Base-by-base conservation (phyloP, 2,113 vertebrate species). In the Sula dactylatra region DNA sequence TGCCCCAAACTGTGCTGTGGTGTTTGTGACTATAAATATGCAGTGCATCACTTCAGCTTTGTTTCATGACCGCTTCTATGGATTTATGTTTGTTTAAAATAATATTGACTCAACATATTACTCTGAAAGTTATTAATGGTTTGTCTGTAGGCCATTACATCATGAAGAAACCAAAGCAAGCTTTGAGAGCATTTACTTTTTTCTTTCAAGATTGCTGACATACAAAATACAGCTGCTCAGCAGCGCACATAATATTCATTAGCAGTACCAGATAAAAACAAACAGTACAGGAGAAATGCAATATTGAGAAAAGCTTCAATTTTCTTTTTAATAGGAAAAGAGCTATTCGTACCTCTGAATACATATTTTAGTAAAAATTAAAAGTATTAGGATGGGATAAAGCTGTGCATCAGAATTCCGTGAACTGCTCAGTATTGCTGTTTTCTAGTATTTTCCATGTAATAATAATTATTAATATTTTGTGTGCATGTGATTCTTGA, bases 71-170 rank as follows among this genome's bases (percentile, higher is more conserved):
- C 0, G 0, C 90, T 94, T 88, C 65, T 76, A 59, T 88, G 67
- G 85, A 67, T 77, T 83, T 85, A 11, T 80, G 20, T 59, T 95
- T 78, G 56, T 86, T 95, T 94, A 69, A 92, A 90, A 76, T 62
- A 55, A 20, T 77, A 69, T 61, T 79, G 76, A 58, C 56, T 92
- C 19, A 88, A 24, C 4, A 8, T 74, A 73, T 50, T 82, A 66
- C 61, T 64, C 31, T 67, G 65, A 81, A 91, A 72, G 86, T 90
- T 90, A 79, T 59, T 86, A 71, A 92, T 38, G 10, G 5, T 65
- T 92, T 67, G 40, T 54, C 65, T 82, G 4, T 74, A 61, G 65
- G 64, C 73, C 40, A 55, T 92, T 78, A 76, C 47, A 56, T 89
- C 56, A 47, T 29, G 55, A 91, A 69, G 69, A 89, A 94, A 86